Evolutionary conservation across 2,797 vertebrate species (phyloP), one percentile per base, ranked within the genome.

Genomic region (Lophius americanus): DNA sequence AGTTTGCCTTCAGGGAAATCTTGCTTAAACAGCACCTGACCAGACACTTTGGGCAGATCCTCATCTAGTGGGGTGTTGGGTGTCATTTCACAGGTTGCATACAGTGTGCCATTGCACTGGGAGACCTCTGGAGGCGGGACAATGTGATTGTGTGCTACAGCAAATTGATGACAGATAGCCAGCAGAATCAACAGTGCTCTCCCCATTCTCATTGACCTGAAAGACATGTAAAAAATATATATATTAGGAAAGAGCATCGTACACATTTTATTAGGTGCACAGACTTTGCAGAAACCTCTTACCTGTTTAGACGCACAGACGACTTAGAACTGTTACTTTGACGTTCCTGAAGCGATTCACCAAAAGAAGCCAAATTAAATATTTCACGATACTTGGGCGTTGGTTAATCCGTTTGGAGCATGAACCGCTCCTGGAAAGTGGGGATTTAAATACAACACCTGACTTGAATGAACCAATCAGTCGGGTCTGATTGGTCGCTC

Each of bases 11-110:
- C 2, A 0, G 94, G 88, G 39, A 88, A 87, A 7, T 12, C 46
- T 87, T 99, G 96, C 68, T 89, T 93, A 75, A 99, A 96, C 32
- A 97, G 84, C 71, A 95, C 92, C 1, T 90, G 86, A 0, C 97
- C 98, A 0, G 84, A 91, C 38, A 98, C 89, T 56, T 85, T 93
- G 3, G 95, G 94, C 64, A 95, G 89, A 9, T 54, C 86, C 0
- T 81, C 53, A 0, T 73, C 71, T 57, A 96, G 88, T 7, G 82
- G 83, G 70, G 88, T 82, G 51, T 92, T 97, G 13, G 96, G 96
- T 80, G 76, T 92, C 90, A 98, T 86, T 61, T 84, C 88, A 81
- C 91, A 94, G 35, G 71, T 39, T 12, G 95, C 96, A 92, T 83
- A 97, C 87, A 86, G 88, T 75, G 0, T 84, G 63, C 92, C 79